These are phyloP conservation scores for Anoplophora glabripennis DNA, from an alignment of 1,140 invertebrate species.

Conservation along the genomic window DNA sequence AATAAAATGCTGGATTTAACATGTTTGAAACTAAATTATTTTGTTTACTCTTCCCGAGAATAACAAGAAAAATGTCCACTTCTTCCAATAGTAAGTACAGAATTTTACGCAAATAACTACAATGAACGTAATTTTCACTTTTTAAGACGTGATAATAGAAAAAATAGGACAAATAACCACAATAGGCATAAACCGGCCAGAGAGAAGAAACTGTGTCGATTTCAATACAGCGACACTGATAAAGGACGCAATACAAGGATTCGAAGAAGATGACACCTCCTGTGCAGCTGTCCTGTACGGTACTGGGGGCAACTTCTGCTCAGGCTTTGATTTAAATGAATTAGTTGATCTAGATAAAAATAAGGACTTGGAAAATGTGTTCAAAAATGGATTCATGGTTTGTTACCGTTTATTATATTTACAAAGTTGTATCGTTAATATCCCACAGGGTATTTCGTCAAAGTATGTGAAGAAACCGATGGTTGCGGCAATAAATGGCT, in stretches of 20 bases:
- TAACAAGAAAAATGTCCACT: neutral
- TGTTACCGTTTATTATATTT: neutral
- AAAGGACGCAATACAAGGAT: conserved; percentile 67
- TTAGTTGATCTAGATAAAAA: conserved; percentile 52
- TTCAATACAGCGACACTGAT: conserved; percentile 63
- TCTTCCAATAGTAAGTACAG: neutral
- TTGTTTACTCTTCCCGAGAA: neutral
- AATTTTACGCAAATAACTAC: neutral
- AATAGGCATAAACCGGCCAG: conserved; percentile 83
- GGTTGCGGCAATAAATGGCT: conserved; percentile 82
- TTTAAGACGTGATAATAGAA: conserved; percentile 56
- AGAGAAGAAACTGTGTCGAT: conserved; percentile 79
- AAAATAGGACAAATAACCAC: conserved; percentile 63
- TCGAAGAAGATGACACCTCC: conserved; percentile 71
- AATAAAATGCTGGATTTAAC: too few species aligned
- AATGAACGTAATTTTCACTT: neutral
- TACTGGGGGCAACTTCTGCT: conserved; percentile 85
- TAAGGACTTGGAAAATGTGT: neutral
- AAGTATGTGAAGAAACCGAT: conserved; percentile 64
- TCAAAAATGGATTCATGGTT: conserved; percentile 12
- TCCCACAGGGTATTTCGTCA: conserved; percentile 16
- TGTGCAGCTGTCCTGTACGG: conserved; percentile 79
- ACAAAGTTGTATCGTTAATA: conserved; percentile 5
- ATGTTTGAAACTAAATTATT: too few species aligned
- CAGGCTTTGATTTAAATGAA: conserved; percentile 81